Conservation (phyloP, 2,888 invertebrate species). For the Meiosimyza decipiens region DNA sequence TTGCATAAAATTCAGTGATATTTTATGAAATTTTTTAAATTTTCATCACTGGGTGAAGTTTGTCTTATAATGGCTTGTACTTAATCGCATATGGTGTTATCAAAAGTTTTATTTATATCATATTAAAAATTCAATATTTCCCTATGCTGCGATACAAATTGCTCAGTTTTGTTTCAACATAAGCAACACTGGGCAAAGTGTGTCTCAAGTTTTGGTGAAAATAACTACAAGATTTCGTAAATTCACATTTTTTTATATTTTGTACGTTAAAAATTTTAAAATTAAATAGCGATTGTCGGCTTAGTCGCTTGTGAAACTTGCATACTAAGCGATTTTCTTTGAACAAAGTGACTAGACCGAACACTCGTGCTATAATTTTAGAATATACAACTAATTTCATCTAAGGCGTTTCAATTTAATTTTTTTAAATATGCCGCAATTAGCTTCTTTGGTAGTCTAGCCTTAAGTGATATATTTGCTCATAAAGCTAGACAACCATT, state of each 20-base stretch:
- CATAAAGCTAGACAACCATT: conserved; percentile 67
- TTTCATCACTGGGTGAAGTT: conserved; percentile 66
- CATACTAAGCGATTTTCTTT: neutral
- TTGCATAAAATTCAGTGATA: neutral
- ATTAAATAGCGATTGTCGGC: conserved; percentile 67
- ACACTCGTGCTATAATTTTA: conserved; percentile 68
- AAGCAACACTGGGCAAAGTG: conserved; percentile 64
- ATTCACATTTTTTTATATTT: too few species aligned
- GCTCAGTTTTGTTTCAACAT: conserved; percentile 53
- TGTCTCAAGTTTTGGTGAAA: conserved; percentile 48
- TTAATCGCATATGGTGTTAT: conserved; percentile 31
- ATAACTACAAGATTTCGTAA: conserved; percentile 11
- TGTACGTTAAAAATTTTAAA: conserved; percentile 55
- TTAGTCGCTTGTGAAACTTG: conserved; percentile 57
- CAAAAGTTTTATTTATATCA: neutral
- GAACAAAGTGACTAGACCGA: conserved; percentile 66
- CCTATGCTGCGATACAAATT: conserved; percentile 54
- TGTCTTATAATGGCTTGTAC: conserved; percentile 58
- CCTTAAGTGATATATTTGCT: conserved; percentile 58
- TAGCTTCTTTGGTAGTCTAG: conserved; percentile 65
- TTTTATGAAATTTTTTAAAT: neutral
- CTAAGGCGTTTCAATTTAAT: neutral
- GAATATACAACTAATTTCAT: conserved; percentile 48
- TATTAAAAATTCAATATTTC: conserved; percentile 4
- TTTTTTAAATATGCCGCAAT: conserved; percentile 49